Evolutionary conservation across 2,797 vertebrate species (phyloP).

Genomic region (Catostomus latipinnis): DNA sequence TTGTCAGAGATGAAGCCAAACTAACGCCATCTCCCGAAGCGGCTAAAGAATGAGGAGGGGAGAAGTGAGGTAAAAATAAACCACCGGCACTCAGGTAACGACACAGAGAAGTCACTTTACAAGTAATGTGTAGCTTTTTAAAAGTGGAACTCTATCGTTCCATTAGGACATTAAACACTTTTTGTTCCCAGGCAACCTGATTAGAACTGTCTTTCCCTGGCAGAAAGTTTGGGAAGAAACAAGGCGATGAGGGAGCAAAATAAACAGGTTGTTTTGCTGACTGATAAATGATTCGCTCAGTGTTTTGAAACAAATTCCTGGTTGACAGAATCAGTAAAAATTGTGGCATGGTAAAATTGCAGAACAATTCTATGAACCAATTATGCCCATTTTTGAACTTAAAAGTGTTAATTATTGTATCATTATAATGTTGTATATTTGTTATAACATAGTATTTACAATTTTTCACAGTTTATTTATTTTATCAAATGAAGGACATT

Average conservation of each 20-base stretch:
- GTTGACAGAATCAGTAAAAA: conserved; percentile 46
- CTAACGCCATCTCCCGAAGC: conserved; percentile 93
- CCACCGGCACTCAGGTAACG: conserved; percentile 84
- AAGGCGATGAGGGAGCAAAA: conserved; percentile 24
- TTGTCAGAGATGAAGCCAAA: conserved; percentile 99
- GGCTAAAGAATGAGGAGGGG: conserved; percentile 95
- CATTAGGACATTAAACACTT: conserved; percentile 67
- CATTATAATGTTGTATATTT: too few relatives aligned
- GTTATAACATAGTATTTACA: too few relatives aligned
- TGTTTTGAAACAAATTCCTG: conserved; percentile 3
- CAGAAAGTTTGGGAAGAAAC: conserved; percentile 52
- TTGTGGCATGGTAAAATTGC: conserved; percentile 3
- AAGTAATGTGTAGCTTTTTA: conserved; percentile 87
- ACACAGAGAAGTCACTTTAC: conserved; percentile 84
- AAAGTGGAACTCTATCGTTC: conserved; percentile 81
- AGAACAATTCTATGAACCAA: not conserved
- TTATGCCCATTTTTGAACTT: too few relatives aligned
- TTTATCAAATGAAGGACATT: too few relatives aligned
- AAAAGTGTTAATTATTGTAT: too few relatives aligned
- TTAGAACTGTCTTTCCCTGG: conserved; percentile 54
- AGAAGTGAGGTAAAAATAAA: conserved; percentile 94
- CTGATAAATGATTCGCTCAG: conserved; percentile 44
- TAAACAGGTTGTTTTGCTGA: conserved; percentile 37
- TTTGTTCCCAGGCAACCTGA: conserved; percentile 62
- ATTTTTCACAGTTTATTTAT: too few relatives aligned